Conservation (phyloP, 1,140 invertebrate species). For the Kradibia gibbosae region DNA sequence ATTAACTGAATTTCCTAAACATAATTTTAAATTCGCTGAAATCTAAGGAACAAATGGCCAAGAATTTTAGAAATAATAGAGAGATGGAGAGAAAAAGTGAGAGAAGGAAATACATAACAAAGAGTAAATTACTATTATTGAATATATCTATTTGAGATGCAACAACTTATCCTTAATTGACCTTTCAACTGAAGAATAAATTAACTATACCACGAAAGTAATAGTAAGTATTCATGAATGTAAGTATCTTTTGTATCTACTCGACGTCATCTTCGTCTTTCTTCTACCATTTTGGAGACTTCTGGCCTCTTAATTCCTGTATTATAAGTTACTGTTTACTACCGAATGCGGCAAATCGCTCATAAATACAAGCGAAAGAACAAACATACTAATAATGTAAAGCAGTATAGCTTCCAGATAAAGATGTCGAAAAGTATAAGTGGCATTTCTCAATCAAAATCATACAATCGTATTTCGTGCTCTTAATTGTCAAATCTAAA, state of each 20-base stretch:
- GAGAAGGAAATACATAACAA: no score
- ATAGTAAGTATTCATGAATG: constrained; percentile 41
- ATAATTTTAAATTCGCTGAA: not conserved
- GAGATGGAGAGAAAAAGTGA: not conserved
- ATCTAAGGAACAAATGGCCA: not conserved
- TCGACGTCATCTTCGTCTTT: not conserved
- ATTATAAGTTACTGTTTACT: constrained; percentile 31
- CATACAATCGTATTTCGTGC: no score
- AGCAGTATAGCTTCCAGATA: no score
- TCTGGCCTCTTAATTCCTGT: not conserved
- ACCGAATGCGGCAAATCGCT: constrained; percentile 5
- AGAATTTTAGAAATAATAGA: not conserved
- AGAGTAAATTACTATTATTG: constrained; percentile 20
- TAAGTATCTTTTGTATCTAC: not conserved
- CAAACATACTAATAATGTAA: no score
- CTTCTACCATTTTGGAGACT: not conserved
- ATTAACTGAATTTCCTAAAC: not conserved
- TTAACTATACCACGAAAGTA: not conserved
- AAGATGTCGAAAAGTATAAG: no score
- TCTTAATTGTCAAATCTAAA: no score
- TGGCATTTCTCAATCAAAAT: no score
- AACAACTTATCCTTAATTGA: constrained; percentile 32
- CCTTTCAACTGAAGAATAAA: constrained; percentile 41
- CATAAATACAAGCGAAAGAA: constrained; percentile 7
- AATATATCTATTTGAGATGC: constrained; percentile 31